phyloP scores from a whole-genome alignment of 2,113 vertebrate species.

The Trichechus manatus region DNA sequence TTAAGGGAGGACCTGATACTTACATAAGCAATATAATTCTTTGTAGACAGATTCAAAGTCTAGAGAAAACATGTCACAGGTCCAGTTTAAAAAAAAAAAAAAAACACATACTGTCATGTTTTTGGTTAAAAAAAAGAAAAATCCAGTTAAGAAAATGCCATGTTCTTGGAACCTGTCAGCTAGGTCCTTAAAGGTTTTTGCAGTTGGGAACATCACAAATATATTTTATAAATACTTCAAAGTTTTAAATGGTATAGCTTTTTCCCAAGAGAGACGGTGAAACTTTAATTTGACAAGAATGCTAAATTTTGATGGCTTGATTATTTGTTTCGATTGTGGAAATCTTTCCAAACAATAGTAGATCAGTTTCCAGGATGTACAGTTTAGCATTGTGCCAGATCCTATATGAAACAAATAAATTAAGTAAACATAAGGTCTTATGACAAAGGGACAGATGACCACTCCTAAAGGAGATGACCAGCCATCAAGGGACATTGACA shows the following conservation, averaged over 20 bases:
- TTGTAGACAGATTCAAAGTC: neutral
- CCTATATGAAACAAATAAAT: neutral
- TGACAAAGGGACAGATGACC: neutral
- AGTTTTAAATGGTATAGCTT: neutral
- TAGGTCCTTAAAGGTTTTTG: neutral
- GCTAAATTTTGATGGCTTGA: neutral
- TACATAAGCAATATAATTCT: neutral
- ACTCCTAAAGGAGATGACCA: neutral
- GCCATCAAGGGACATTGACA: neutral
- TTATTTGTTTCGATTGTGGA: neutral
- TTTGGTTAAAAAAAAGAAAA: neutral
- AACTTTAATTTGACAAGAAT: neutral
- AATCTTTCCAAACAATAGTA: slow-evolving; percentile 31
- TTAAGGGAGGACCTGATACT: neutral
- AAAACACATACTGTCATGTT: neutral
- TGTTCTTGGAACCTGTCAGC: neutral
- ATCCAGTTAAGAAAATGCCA: neutral
- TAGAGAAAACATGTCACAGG: neutral
- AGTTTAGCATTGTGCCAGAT: neutral
- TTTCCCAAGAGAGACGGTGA: neutral
- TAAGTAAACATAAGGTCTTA: neutral
- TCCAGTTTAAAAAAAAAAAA: neutral
- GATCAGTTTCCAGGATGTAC: neutral
- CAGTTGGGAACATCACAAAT: neutral
- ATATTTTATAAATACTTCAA: neutral